These are phyloP conservation scores for Peromyscus californicus DNA, from an alignment of 2,113 vertebrate genomes.

Conservation along the genomic window DNA sequence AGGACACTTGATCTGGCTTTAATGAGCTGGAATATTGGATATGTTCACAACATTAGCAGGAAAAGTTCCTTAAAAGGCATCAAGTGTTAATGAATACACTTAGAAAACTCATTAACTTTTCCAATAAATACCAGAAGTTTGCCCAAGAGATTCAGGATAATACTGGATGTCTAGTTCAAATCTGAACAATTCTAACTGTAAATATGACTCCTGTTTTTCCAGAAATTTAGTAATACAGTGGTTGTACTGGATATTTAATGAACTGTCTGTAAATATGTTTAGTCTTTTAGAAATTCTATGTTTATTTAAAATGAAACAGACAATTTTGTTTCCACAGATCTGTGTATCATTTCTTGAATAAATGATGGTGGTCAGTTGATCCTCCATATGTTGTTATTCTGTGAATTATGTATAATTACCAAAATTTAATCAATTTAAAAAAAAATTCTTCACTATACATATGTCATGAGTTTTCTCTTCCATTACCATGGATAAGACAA, in stretches of 20 bases:
- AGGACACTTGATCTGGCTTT: no score
- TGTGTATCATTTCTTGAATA: not conserved
- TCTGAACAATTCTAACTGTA: not conserved
- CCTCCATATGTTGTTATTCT: not conserved
- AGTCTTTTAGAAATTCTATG: not conserved
- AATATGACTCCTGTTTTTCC: not conserved
- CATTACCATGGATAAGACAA: not conserved
- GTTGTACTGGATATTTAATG: not conserved
- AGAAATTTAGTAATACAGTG: not conserved
- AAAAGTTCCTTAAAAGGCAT: not conserved
- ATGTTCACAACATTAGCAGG: no score
- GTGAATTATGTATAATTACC: not conserved
- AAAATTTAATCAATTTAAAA: not conserved
- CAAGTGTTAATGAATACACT: not conserved
- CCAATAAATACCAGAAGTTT: not conserved
- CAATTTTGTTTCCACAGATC: not conserved
- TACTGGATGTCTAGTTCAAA: not conserved
- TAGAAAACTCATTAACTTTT: not conserved
- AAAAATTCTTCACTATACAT: not conserved
- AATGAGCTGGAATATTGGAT: no score
- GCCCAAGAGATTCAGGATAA: not conserved
- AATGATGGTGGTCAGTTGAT: not conserved
- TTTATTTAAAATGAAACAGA: not conserved
- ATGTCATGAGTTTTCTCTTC: not conserved
- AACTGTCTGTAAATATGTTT: not conserved